Evolutionary conservation across 2,888 invertebrate species (phyloP).

Genomic region (Polydrusus pterygomalis): DNA sequence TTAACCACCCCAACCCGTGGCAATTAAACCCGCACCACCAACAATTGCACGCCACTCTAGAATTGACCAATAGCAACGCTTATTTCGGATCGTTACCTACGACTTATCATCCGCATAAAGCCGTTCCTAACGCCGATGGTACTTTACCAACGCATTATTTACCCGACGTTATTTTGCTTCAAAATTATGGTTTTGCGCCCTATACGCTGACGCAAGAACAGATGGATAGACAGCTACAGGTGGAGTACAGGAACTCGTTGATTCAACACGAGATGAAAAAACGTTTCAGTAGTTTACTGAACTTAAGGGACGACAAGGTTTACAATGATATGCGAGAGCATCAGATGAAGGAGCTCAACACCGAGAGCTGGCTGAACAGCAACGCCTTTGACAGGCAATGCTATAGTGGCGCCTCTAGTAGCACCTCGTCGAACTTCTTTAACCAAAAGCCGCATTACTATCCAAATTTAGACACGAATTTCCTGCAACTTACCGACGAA

Average conservation of each 20-base stretch:
- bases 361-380: conserved; percentile 57
- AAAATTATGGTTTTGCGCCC: conserved; percentile 63
- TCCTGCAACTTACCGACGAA: conserved; percentile 54
- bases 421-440: conserved; percentile 51
- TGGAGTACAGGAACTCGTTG: conserved; percentile 61
- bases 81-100: conserved; percentile 60
- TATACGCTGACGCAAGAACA: conserved; percentile 51
- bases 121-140: conserved; percentile 51
- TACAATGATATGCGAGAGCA: conserved; percentile 47
- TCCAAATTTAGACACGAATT: conserved; percentile 58
- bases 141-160: conserved; percentile 54
- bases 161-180: conserved; percentile 63
- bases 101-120: conserved; percentile 48
- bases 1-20: conserved; percentile 69
- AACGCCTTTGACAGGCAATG: conserved; percentile 44
- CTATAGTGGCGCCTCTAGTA: conserved; percentile 34
- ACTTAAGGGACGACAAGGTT: conserved; percentile 57
- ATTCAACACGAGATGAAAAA: conserved; percentile 64
- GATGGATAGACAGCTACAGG: conserved; percentile 52
- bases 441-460: conserved; percentile 56
- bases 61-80: conserved; percentile 56
- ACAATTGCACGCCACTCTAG: conserved; percentile 46
- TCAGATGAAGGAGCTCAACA: conserved; percentile 58
- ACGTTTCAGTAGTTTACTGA: conserved; percentile 65
- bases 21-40: conserved; percentile 64